Evolutionary conservation across 2,888 invertebrate species (phyloP).

Genomic region (Melikaiella ostensackeni): DNA sequence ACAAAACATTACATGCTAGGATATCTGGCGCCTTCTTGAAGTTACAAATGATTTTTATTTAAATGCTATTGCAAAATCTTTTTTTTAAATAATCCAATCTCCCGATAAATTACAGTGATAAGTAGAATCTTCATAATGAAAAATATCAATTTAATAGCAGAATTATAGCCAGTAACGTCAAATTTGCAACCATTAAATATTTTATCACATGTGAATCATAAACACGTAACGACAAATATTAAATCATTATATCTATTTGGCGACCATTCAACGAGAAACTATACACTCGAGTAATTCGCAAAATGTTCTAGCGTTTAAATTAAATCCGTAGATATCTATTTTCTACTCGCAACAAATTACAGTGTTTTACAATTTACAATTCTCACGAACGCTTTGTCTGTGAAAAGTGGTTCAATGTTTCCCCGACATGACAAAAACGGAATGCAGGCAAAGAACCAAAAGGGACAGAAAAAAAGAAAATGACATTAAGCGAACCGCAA

Average conservation of each 20-base stretch:
- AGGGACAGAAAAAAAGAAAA: conserved; percentile 1
- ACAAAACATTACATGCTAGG: conserved; percentile 11
- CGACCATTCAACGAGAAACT: neutral
- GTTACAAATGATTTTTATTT: neutral
- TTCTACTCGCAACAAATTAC: conserved; percentile 26
- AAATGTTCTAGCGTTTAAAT: conserved; percentile 28
- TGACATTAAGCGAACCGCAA: neutral
- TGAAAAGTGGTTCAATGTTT: conserved; percentile 36
- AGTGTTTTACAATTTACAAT: conserved; percentile 32
- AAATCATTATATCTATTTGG: neutral
- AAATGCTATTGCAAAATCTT: neutral
- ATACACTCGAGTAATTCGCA: neutral
- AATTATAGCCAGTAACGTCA: neutral
- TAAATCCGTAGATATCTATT: conserved; percentile 32
- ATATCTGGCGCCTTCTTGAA: conserved; percentile 18
- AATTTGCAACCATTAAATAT: neutral
- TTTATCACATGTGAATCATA: neutral
- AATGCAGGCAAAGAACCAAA: conserved; percentile 21
- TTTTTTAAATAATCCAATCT: neutral
- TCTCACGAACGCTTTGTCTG: conserved; percentile 11
- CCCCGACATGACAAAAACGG: conserved; percentile 22
- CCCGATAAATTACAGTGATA: neutral
- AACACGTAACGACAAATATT: neutral
- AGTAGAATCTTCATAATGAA: neutral
- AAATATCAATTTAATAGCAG: too few species aligned